Conservation (phyloP, 2,797 vertebrate species). For the Saxicola maurus region DNA sequence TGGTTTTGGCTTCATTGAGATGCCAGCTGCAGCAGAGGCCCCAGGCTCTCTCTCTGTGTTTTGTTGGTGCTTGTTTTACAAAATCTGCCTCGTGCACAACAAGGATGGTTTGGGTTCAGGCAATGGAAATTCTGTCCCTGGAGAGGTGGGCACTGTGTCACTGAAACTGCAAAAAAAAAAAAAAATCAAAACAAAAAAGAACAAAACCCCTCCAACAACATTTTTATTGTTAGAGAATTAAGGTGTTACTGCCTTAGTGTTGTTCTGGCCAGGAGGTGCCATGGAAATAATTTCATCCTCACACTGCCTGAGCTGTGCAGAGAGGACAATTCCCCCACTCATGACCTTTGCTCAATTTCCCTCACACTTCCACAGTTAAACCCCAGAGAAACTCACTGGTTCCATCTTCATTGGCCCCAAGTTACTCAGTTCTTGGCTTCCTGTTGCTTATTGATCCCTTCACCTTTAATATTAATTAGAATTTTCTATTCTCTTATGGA, state of each 20-base stretch:
- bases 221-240: rapidly evolving
- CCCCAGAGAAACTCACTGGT: not conserved
- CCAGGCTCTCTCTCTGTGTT: not conserved
- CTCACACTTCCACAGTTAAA: rapidly evolving
- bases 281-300: not conserved
- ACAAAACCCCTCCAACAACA: not conserved
- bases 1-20: not conserved
- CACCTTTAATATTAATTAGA: rapidly evolving
- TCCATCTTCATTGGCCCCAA: rapidly evolving
- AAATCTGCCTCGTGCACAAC: not conserved
- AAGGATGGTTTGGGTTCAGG: not conserved
- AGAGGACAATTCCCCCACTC: too few species aligned
- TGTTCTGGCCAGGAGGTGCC: not conserved
- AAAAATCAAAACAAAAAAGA: too few species aligned
- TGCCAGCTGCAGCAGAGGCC: not conserved
- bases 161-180: too few species aligned
- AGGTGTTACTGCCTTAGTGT: rapidly evolving
- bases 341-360: rapidly evolving
- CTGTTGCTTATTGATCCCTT: not conserved
- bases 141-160: not conserved
- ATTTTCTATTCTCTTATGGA: rapidly evolving
- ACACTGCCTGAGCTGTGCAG: rapidly evolving
- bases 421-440: rapidly evolving
- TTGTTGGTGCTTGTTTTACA: conserved; percentile 1
- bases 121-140: not conserved